Evolutionary conservation across 2,113 vertebrate genomes (phyloP), one percentile per base, ranked within the genome.

Genomic region (Pleuronectes platessa): DNA sequence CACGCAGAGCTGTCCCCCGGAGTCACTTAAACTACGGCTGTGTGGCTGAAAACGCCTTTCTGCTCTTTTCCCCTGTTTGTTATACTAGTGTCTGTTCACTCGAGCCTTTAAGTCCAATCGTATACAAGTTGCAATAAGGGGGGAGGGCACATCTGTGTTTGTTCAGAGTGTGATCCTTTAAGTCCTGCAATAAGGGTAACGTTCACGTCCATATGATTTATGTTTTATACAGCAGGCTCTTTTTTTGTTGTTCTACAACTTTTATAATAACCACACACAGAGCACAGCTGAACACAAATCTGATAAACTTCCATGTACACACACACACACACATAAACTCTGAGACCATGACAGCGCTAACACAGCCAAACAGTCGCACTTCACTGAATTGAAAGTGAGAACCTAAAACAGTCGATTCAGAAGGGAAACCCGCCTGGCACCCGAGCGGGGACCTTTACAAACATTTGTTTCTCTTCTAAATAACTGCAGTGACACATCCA

Each of bases 401-500:
- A 10, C n/a, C 7, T 10, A 54, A 81, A 75, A 72, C 13, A 13
- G 17, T 17, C 53, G 18, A 20, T n/a, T 21, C 51, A n/a, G 20
- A 69, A 63, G 23, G n/a, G n/a, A 67, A 79, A 84, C 31, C 31
- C 7, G 55, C 70, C 23, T 54, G 47, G 6, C 69, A 49, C 20
- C 20, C 4, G 17, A 51, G 71, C 65, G 31, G 15, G 35, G 58
- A 59, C 47, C 27, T 61, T 71, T 55, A 6, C 40, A 69, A 78
- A 79, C 62, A 63, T 26, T 61, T 66, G 49, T 66, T 69, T 79
- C 51, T 26, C 40, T 75, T 42, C 67, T 37, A 70, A 55, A 77
- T 78, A 74, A 60, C 27, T 76, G 13, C n/a, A 55, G 24, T 18
- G 62, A 74, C 20, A 68, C 78, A 58, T 77, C 84, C 65, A 54